Evolutionary conservation across 1,140 invertebrate genomes (phyloP).

Genomic region (Anadara kagoshimensis): DNA sequence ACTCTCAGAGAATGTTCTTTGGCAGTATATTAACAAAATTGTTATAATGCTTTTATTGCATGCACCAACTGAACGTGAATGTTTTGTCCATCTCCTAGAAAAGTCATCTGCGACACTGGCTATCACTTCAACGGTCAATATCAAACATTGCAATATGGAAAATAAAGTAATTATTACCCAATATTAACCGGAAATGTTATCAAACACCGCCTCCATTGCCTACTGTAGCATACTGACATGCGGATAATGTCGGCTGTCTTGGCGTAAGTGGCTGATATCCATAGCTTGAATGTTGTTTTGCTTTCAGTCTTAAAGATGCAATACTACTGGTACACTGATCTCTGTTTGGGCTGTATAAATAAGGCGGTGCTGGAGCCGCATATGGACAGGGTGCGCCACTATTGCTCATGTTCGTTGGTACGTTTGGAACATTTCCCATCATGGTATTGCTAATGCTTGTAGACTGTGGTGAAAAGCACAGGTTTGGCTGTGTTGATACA

Average conservation of each 20-base stretch:
- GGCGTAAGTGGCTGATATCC: conserved; percentile 74
- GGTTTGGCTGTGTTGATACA: conserved; percentile 78
- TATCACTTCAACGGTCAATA: too few relatives aligned
- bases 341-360: conserved; percentile 73
- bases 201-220: conserved; percentile 69
- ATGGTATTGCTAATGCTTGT: conserved; percentile 67
- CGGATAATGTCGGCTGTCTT: conserved; percentile 83
- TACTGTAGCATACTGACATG: conserved; percentile 88
- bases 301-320: conserved; percentile 89
- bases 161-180: too few relatives aligned
- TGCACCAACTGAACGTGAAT: too few relatives aligned
- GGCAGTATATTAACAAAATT: too few relatives aligned
- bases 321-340: conserved; percentile 87
- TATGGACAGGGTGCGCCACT: conserved; percentile 73
- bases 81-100: too few relatives aligned
- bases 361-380: conserved; percentile 72
- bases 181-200: conserved; percentile 13
- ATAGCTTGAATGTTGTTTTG: conserved; percentile 87
- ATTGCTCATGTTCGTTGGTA: conserved; percentile 67
- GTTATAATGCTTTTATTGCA: too few relatives aligned
- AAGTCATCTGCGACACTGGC: too few relatives aligned
- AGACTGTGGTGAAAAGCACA: conserved; percentile 61
- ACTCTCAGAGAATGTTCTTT: too few relatives aligned
- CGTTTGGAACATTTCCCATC: conserved; percentile 62
- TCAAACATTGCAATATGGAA: too few relatives aligned